Percentiles rank a stretch among this genome's conserved stretches.
Evolutionary conservation across 37 sponge, comb jelly and placozoan genomes (phyloP).

Genomic region (Aplysina aerophoba): DNA sequence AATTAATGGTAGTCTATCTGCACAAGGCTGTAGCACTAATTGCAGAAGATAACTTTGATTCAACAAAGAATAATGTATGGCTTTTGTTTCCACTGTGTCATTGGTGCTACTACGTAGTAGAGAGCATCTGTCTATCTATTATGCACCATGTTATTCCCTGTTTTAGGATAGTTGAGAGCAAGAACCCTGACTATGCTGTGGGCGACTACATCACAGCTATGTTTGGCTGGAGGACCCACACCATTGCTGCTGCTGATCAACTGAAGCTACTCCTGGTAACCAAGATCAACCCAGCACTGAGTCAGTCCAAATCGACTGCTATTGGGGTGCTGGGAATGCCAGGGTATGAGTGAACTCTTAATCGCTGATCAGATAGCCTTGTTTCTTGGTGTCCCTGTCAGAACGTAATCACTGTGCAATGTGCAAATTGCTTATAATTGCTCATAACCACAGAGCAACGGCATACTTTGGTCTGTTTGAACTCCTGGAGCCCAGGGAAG

Average conservation of each 20-base stretch:
- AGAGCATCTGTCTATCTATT: too few species aligned
- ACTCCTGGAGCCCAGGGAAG: conserved; percentile 69
- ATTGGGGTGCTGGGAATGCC: conserved; percentile 92
- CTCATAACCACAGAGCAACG: conserved; percentile 85
- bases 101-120: too few species aligned
- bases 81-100: too few species aligned
- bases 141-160: background rate
- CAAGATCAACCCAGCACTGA: conserved; percentile 49
- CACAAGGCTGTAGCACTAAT: too few species aligned
- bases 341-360: too few species aligned
- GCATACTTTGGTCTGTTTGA: conserved; percentile 87
- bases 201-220: conserved; percentile 68
- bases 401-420: too few species aligned
- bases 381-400: too few species aligned
- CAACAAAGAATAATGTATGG: too few species aligned
- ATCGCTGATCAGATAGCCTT: too few species aligned
- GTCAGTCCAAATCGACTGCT: conserved; percentile 50
- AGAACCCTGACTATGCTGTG: conserved; percentile 53
- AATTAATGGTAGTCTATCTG: too few species aligned
- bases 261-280: background rate
- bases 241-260: conserved; percentile 17
- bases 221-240: conserved; percentile 79
- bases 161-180: conserved; percentile 74
- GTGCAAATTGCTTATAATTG: too few species aligned
- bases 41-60: too few species aligned